Conservation (phyloP, 2,113 vertebrate species). For the Megatriorchis doriae region DNA sequence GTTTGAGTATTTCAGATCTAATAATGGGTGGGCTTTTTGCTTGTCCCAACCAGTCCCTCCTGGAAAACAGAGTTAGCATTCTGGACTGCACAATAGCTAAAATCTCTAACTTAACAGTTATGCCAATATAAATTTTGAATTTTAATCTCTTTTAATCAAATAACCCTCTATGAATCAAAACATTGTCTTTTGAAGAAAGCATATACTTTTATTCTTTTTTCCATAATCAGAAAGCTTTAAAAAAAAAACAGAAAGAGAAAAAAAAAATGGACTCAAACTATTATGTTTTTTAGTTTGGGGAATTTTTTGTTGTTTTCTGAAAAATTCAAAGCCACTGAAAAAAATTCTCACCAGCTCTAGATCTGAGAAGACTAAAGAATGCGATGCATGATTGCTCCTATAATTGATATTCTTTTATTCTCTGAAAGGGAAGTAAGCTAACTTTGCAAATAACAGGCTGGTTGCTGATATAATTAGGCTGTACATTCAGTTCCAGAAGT, state of each 20-base stretch:
- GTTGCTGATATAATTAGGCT: not conserved
- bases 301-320: not conserved
- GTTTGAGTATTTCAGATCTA: not conserved
- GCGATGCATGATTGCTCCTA: not conserved
- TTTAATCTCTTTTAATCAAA: not conserved
- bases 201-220: not conserved
- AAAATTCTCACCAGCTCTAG: not conserved
- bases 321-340: not conserved
- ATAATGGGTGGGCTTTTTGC: not conserved
- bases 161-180: not conserved
- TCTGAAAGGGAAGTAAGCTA: not conserved
- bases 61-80: not conserved
- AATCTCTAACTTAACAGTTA: not conserved
- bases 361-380: not conserved
- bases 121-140: not conserved
- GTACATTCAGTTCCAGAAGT: not conserved
- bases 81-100: not conserved
- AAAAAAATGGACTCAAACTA: not conserved
- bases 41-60: not conserved
- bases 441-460: not conserved
- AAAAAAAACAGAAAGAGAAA: not conserved
- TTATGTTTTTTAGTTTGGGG: not conserved
- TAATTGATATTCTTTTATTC: not conserved
- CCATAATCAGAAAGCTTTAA: not conserved
- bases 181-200: not conserved